Evolutionary conservation across 2,113 vertebrate species (phyloP), one percentile per base, ranked within the genome.

Genomic region (Cyprinodon tularosa): DNA sequence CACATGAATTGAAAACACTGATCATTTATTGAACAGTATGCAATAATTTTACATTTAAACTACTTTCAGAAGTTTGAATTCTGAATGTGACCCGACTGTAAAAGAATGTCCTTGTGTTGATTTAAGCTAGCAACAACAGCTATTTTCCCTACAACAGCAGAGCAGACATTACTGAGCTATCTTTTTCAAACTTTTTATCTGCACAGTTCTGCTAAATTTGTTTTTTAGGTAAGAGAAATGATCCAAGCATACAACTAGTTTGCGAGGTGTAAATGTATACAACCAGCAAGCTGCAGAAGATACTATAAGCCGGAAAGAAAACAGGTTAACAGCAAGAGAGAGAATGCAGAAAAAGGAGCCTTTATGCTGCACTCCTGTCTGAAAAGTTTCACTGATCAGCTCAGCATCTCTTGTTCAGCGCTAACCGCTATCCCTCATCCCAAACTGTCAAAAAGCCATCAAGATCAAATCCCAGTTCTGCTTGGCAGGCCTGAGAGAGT

Each of bases 371-470:
- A 44, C 81, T 62, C 82, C 80, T 91, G 88, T 89, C 89, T 89
- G 84, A 82, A 37, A 78, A 74, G 80, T 71, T 83, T 83, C 90
- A 90, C 90, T 91, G 90, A 91, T 93, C 90, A 90, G 74, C 82
- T 63, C 40, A 36, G 47, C 85, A 78, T 82, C 84, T 88, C 88
- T 89, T 89, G 85, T 91, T 90, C 90, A 77, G 83, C 84, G 82
- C 86, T 92, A 93, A 91, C 90, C 84, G 81, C 90, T 86, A 90
- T 91, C 86, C 87, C 87, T 93, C 90, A 90, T 90, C 88, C 89
- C 81, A 68, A 90, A 91, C 89, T 92, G 91, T 90, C 91, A 91
- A 80, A 78, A 81, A 91, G 84, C 80, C 89, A 78, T 91, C 90
- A 87, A 91, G 86, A 92, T 92, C 90, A 93, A 91, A 86, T 90